A percentile compares a stretch with the other conserved stretches of the same genome.
Conservation (phyloP, 1,140 invertebrate genomes). For the Globodera ellingtonae region DNA sequence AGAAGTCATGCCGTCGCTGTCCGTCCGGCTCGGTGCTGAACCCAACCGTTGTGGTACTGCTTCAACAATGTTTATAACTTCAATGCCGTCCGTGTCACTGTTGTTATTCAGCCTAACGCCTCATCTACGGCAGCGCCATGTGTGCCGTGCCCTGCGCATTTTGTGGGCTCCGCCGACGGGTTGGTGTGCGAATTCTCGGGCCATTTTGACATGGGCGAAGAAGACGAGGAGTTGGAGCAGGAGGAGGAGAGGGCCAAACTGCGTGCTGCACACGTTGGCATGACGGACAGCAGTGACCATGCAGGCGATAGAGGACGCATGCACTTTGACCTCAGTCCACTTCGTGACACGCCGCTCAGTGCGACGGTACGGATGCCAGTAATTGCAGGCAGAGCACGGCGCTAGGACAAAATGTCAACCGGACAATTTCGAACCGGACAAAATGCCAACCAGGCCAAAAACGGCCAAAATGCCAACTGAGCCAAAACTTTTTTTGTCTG, state of each 20-base stretch:
- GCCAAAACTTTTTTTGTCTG: no score
- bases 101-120: no score
- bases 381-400: no score
- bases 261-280: conserved; percentile 31
- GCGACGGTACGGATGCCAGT: background rate
- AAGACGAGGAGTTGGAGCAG: conserved; percentile 36
- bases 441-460: no score
- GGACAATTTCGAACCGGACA: no score
- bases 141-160: conserved; percentile 40
- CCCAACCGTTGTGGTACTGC: background rate
- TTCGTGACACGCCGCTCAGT: background rate
- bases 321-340: conserved; percentile 23
- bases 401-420: no score
- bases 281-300: conserved; percentile 29
- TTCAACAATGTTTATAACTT: background rate
- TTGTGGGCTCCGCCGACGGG: conserved; percentile 44
- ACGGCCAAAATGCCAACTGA: no score
- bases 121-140: conserved; percentile 29
- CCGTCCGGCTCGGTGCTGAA: conserved; percentile 38
- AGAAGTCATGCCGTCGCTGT: conserved; percentile 33
- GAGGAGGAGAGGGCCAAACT: conserved; percentile 22
- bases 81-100: background rate
- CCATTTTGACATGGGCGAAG: conserved; percentile 56
- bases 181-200: conserved; percentile 42
- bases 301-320: background rate